Evolutionary conservation across 2,113 vertebrate species (phyloP).

Genomic region (Indicator maculatus): DNA sequence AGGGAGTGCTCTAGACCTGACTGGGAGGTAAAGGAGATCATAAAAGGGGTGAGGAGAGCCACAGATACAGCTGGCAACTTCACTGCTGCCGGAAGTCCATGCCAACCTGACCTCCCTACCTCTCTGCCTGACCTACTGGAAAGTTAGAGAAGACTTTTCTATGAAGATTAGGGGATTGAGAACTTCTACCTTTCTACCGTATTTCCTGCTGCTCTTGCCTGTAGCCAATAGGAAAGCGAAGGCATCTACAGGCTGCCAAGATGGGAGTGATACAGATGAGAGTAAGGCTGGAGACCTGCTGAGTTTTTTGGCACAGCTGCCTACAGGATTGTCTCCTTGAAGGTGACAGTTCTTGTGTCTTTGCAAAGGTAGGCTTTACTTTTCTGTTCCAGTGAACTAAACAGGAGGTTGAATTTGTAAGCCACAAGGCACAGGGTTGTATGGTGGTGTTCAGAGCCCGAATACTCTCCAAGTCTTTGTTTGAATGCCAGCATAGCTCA

Average conservation of each 20-base stretch:
- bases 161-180: fast-evolving
- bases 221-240: not conserved
- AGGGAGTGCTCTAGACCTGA: not conserved
- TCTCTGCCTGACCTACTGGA: not conserved
- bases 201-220: not conserved
- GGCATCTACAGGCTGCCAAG: not conserved
- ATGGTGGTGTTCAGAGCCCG: not conserved
- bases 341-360: not conserved
- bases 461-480: not conserved
- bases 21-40: not conserved
- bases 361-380: not conserved
- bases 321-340: not conserved
- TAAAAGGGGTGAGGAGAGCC: not conserved
- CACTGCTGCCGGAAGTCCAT: not conserved
- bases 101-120: not conserved
- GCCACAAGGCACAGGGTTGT: not conserved
- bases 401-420: not conserved
- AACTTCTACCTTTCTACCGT: not conserved
- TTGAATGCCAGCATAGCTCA: not conserved
- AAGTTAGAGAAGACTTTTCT: not conserved
- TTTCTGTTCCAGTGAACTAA: not conserved
- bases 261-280: too few relatives aligned
- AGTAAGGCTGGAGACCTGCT: not conserved
- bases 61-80: not conserved
- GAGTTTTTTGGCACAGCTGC: not conserved